These are phyloP conservation scores for Chaetophractus vellerosus DNA, from an alignment of 2,797 vertebrate genomes.

Conservation along the genomic window DNA sequence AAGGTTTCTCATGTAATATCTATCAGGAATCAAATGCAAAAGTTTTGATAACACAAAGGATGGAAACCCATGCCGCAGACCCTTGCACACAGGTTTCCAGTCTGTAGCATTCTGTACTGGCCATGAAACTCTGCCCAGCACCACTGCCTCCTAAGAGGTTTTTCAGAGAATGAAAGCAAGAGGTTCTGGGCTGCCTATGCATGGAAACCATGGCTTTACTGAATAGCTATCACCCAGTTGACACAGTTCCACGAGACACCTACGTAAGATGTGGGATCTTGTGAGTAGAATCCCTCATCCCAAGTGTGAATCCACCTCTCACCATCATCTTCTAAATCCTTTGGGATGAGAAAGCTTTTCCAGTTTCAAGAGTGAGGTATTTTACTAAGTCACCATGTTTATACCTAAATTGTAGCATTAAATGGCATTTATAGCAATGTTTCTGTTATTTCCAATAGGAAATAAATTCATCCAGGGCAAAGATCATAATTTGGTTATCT, in stretches of 20 bases:
- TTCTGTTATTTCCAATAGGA: not conserved
- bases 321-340: not conserved
- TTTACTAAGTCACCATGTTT: not conserved
- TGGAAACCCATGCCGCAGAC: not conserved
- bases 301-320: rapidly evolving
- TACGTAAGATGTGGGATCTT: rapidly evolving
- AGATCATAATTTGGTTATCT: not conserved
- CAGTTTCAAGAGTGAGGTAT: not conserved
- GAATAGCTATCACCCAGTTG: rapidly evolving
- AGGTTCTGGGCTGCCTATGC: not conserved
- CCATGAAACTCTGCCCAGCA: too few species aligned
- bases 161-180: not conserved
- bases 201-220: rapidly evolving
- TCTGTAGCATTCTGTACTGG: not conserved
- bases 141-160: not conserved
- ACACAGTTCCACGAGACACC: rapidly evolving
- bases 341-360: not conserved
- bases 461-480: not conserved
- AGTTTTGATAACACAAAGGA: not conserved
- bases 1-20: rapidly evolving
- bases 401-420: not conserved
- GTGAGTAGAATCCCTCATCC: not conserved
- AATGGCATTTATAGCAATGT: not conserved
- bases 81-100: too few species aligned
- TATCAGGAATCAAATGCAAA: not conserved